Evolutionary conservation across 1,140 invertebrate species (phyloP).

Genomic region (Scaptomyza hsui): DNA sequence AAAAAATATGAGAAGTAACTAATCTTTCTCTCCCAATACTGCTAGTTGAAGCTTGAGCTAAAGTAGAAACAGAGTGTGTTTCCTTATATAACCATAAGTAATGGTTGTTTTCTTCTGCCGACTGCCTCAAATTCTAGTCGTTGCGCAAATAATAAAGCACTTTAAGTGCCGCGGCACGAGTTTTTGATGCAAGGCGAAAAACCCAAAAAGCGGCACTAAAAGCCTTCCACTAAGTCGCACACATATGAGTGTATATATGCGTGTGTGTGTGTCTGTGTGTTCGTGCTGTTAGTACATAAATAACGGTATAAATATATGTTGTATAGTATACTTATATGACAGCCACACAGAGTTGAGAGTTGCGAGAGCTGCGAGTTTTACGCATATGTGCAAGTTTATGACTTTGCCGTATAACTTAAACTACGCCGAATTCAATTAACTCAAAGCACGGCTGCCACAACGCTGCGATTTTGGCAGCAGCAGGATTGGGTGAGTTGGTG

Average conservation of each 20-base stretch:
- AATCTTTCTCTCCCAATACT: too few species aligned
- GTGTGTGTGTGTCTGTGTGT: constrained; percentile 14
- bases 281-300: constrained; percentile 55
- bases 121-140: constrained; percentile 22
- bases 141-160: constrained; percentile 31
- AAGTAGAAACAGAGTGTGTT: too few species aligned
- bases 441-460: constrained; percentile 43
- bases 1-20: too few species aligned
- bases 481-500: too few species aligned
- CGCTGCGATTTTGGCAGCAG: not conserved
- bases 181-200: constrained; percentile 20
- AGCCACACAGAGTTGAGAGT: constrained; percentile 12
- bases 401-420: constrained; percentile 68
- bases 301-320: constrained; percentile 27
- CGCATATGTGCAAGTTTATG: constrained; percentile 69
- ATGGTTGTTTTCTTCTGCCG: constrained; percentile 8
- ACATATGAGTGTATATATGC: constrained; percentile 1
- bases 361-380: constrained; percentile 50
- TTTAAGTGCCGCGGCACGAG: constrained; percentile 62
- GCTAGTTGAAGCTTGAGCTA: too few species aligned
- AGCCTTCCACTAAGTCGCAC: constrained; percentile 8
- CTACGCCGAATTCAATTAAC: constrained; percentile 69
- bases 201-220: constrained; percentile 53
- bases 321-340: constrained; percentile 17
- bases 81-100: constrained; percentile 34